Conservation (phyloP, 2,797 vertebrate species). For the Melanotaenia parkinsoni region DNA sequence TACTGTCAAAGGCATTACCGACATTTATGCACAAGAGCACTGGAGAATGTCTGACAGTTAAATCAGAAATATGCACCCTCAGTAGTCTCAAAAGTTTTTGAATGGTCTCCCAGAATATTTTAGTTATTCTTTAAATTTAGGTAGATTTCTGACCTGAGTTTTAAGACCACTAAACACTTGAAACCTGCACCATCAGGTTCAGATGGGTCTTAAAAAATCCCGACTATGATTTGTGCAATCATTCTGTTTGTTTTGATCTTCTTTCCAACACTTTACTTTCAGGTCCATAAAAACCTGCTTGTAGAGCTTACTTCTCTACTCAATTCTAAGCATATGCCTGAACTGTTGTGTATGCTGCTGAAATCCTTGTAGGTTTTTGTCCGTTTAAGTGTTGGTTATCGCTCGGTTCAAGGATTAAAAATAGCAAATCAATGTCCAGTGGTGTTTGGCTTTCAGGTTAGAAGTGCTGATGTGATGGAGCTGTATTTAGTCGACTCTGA, state of each 20-base stretch:
- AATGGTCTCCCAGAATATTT: not conserved
- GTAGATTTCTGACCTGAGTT: not conserved
- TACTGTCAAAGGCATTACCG: no score
- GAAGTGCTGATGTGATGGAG: slow-evolving; percentile 53
- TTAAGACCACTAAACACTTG: slow-evolving; percentile 8
- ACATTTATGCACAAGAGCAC: no score
- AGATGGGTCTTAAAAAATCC: not conserved
- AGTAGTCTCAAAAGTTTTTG: no score
- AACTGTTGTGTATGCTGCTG: not conserved
- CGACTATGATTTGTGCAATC: no score
- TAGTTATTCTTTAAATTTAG: not conserved
- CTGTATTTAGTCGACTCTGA: slow-evolving; percentile 46
- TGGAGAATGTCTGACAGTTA: no score
- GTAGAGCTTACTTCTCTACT: not conserved
- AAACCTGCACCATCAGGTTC: not conserved
- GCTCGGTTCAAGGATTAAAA: slow-evolving; percentile 58
- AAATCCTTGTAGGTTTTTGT: slow-evolving; percentile 24
- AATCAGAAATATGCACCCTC: no score
- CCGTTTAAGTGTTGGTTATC: slow-evolving; percentile 35
- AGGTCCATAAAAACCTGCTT: not conserved
- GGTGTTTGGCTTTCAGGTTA: slow-evolving; percentile 50
- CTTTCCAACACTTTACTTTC: not conserved
- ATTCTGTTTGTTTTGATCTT: not conserved
- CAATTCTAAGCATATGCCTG: not conserved
- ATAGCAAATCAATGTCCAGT: slow-evolving; percentile 67